Percentiles rank a stretch among this genome's conserved stretches.
phyloP scores from a whole-genome alignment of 2,797 vertebrate genomes.

The Alauda arvensis region DNA sequence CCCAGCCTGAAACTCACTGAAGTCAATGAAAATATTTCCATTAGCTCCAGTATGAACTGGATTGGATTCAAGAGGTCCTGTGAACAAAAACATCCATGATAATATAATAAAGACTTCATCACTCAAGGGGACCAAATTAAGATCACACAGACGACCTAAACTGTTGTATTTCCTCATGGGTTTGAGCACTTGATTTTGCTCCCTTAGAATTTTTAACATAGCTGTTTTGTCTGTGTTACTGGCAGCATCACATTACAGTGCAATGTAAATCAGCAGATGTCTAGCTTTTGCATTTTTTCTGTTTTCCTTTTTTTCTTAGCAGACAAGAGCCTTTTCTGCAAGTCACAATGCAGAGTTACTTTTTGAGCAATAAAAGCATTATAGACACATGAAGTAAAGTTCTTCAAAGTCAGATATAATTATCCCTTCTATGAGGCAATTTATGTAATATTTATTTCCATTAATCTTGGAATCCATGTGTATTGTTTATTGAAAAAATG shows the following conservation, averaged over 20 bases:
- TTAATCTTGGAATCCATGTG: constrained; percentile 51
- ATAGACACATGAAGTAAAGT: constrained; percentile 6
- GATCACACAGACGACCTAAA: background rate
- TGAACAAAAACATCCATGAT: constrained; percentile 20
- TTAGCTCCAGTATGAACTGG: constrained; percentile 8
- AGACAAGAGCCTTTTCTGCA: background rate
- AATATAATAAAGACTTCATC: background rate
- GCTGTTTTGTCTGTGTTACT: background rate
- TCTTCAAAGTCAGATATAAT: constrained; percentile 39
- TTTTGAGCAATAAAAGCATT: constrained; percentile 17
- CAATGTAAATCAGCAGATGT: constrained; percentile 24
- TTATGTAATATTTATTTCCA: constrained; percentile 56
- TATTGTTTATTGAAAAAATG: constrained; percentile 68
- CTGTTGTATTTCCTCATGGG: background rate
- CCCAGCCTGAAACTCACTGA: constrained; percentile 3
- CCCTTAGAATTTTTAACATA: constrained; percentile 8
- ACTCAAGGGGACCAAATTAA: background rate
- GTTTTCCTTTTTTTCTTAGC: background rate
- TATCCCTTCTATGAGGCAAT: constrained; percentile 20
- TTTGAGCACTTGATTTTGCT: constrained; percentile 7
- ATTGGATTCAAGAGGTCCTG: constrained; percentile 29
- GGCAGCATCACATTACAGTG: background rate
- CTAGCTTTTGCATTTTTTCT: constrained; percentile 9
- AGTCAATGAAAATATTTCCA: constrained; percentile 44
- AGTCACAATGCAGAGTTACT: background rate